Conservation (phyloP, 2,888 invertebrate species). For the Dendrolimus pini region DNA sequence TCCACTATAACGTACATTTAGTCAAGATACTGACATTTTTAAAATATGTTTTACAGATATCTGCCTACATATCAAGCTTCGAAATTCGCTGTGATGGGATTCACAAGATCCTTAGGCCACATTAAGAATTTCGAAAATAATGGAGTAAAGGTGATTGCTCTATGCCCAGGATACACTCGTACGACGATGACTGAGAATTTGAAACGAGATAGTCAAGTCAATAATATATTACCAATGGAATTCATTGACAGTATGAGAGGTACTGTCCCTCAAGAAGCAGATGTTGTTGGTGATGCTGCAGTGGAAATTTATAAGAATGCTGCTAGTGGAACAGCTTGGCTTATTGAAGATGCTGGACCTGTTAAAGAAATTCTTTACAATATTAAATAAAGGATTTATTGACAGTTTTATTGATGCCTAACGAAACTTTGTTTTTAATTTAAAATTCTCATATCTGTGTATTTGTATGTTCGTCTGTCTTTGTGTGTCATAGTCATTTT, state of each 20-base stretch:
- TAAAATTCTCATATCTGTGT: too few species aligned
- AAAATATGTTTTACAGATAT: slow-evolving; percentile 19
- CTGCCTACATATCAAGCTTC: slow-evolving; percentile 71
- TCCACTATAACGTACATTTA: too few species aligned
- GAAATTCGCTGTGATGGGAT: slow-evolving; percentile 60
- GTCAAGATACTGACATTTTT: too few species aligned
- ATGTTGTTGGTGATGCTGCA: slow-evolving; percentile 4
- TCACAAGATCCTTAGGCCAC: slow-evolving; percentile 48
- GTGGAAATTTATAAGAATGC: slow-evolving; percentile 17
- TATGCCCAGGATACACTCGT: slow-evolving; percentile 1
- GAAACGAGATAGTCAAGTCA: not conserved
- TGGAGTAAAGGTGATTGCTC: slow-evolving; percentile 23
- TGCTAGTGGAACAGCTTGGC: slow-evolving; percentile 1
- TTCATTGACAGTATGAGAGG: not conserved
- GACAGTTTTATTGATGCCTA: too few species aligned
- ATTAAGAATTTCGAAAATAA: slow-evolving; percentile 41
- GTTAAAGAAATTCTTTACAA: not conserved
- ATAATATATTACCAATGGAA: too few species aligned
- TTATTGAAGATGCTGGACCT: not conserved
- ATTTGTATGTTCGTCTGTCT: too few species aligned
- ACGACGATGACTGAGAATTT: not conserved
- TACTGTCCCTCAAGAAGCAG: not conserved
- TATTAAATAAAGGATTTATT: not conserved
- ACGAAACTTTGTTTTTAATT: too few species aligned
- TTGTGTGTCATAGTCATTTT: too few species aligned